Percentiles rank a stretch among this genome's conserved stretches.
Evolutionary conservation across 2,113 vertebrate genomes (phyloP).

Genomic region (Prunella himalayana): DNA sequence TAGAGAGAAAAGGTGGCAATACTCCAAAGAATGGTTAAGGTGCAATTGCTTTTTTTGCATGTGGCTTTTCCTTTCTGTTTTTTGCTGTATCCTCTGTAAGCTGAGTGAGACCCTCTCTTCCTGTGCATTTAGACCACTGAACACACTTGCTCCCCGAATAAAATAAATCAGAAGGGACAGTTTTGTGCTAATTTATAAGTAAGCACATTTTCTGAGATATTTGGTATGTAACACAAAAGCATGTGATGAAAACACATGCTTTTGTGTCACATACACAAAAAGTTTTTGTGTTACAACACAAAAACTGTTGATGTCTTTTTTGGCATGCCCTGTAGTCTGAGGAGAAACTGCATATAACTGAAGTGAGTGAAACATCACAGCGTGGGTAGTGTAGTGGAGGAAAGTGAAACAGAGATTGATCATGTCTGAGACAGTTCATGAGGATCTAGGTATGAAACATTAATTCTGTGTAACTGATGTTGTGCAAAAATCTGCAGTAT

Average conservation of each 20-base stretch:
- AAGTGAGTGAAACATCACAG: background rate
- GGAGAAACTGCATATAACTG: background rate
- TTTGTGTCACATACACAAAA: no score
- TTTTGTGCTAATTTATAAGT: background rate
- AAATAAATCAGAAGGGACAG: background rate
- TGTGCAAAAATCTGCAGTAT: background rate
- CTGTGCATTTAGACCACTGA: background rate
- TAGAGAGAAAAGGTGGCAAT: background rate
- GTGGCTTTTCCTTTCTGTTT: background rate
- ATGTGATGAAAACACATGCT: no score
- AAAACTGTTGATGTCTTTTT: background rate
- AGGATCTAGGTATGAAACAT: background rate
- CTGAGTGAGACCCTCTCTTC: background rate
- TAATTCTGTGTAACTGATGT: background rate
- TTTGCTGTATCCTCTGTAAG: background rate
- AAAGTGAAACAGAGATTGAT: background rate
- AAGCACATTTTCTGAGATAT: background rate
- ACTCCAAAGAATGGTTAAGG: background rate
- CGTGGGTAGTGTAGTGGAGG: rapidly evolving
- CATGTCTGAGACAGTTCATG: background rate
- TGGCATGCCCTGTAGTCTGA: background rate
- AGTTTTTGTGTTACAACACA: no score
- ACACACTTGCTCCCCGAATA: background rate
- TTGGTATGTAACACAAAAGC: rapidly evolving
- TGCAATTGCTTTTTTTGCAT: rapidly evolving